A percentile compares a stretch with the other conserved stretches of the same genome.
phyloP scores from a whole-genome alignment of 1,140 invertebrate genomes.

The Drosophila paulistorum region DNA sequence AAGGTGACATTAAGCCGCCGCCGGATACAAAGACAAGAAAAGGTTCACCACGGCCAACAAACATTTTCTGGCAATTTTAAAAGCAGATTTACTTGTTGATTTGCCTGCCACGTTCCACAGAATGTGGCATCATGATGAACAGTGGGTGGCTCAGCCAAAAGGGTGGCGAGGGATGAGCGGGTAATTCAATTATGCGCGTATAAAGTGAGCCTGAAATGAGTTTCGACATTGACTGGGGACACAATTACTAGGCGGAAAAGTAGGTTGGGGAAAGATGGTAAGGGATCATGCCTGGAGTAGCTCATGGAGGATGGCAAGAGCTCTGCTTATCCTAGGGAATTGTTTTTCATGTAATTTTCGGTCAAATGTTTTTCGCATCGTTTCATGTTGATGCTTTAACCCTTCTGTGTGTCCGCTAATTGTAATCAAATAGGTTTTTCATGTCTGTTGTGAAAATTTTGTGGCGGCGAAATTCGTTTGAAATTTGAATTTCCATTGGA shows the following conservation, averaged over 20 bases:
- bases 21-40: conserved; percentile 38
- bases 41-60: conserved; percentile 32
- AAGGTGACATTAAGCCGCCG: conserved; percentile 66
- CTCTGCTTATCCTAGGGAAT: conserved; percentile 13
- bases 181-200: conserved; percentile 67
- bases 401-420: conserved; percentile 12
- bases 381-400: conserved; percentile 1
- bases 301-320: too few species aligned
- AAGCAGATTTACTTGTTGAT: conserved; percentile 73
- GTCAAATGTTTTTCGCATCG: conserved; percentile 9
- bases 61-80: conserved; percentile 35
- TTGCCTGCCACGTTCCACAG: conserved; percentile 32
- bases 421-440: conserved; percentile 21
- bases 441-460: conserved; percentile 2
- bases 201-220: conserved; percentile 55
- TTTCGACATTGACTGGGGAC: conserved; percentile 39
- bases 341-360: conserved; percentile 19
- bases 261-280: neutral
- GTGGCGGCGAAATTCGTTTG: conserved; percentile 4
- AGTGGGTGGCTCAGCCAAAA: neutral
- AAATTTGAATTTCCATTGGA: conserved; percentile 18
- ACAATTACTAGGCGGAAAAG: neutral
- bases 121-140: neutral
- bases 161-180: neutral
- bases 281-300: neutral